Conservation (phyloP, 2,113 vertebrate species). For the Thermophis baileyi region DNA sequence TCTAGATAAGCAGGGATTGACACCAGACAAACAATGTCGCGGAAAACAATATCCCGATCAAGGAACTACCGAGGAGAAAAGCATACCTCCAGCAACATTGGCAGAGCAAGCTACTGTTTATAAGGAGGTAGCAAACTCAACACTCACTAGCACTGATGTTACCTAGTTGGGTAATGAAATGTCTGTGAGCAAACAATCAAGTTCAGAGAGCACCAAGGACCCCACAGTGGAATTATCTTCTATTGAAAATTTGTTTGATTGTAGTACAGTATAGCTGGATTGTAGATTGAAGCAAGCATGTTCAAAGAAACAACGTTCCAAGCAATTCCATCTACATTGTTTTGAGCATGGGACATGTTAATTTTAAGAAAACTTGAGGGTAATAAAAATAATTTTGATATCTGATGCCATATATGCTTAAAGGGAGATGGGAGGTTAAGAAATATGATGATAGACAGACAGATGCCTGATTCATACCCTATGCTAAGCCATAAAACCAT, state of each 20-base stretch:
- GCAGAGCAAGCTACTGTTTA: neutral
- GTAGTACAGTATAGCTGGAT: neutral
- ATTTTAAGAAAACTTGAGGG: neutral
- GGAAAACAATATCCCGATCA: neutral
- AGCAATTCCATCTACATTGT: neutral
- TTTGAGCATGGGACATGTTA: neutral
- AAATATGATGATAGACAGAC: too few relatives aligned
- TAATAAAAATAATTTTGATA: neutral
- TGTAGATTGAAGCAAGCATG: neutral
- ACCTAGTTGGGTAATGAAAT: neutral
- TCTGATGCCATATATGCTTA: neutral
- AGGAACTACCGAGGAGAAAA: neutral
- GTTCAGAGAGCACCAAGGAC: neutral
- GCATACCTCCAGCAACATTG: neutral
- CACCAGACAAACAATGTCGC: neutral
- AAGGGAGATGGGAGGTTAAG: neutral
- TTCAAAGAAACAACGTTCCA: neutral
- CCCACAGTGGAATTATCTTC: neutral
- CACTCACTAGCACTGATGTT: neutral
- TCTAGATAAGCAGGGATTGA: neutral
- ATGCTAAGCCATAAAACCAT: neutral
- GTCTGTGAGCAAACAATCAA: neutral
- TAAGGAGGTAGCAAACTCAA: neutral
- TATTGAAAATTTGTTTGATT: neutral
- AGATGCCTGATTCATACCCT: neutral